These are phyloP conservation scores for Carassius auratus DNA, from an alignment of 2,113 vertebrate species.

Conservation along the genomic window DNA sequence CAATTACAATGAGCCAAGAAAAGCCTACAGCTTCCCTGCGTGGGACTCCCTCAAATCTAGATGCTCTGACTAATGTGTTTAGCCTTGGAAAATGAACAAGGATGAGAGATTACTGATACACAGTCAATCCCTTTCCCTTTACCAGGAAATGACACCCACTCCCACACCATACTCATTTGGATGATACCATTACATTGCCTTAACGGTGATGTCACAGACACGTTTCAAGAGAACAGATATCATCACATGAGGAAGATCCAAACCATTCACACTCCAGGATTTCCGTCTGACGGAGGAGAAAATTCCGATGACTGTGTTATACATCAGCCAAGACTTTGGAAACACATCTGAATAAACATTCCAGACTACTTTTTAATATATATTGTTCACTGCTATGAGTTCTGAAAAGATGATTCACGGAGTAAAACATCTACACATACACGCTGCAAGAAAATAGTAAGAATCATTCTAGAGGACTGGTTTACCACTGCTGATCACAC, in stretches of 20 bases:
- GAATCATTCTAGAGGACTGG: background rate
- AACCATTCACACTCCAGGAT: background rate
- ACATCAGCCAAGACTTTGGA: background rate
- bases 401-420: background rate
- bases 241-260: background rate
- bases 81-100: background rate
- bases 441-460: background rate
- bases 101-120: conserved; percentile 5
- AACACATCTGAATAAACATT: background rate
- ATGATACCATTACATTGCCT: conserved; percentile 10
- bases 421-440: background rate
- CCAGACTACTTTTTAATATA: background rate
- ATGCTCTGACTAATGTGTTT: background rate
- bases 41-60: background rate
- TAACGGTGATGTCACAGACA: background rate
- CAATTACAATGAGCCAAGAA: background rate
- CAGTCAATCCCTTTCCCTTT: background rate
- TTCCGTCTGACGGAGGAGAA: background rate
- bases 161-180: background rate
- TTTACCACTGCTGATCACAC: background rate
- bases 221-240: background rate
- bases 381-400: background rate
- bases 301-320: background rate
- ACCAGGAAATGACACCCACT: conserved; percentile 16
- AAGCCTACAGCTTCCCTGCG: background rate